These are phyloP conservation scores for Dromas ardeola DNA, from an alignment of 2,113 vertebrate genomes.

Conservation along the genomic window DNA sequence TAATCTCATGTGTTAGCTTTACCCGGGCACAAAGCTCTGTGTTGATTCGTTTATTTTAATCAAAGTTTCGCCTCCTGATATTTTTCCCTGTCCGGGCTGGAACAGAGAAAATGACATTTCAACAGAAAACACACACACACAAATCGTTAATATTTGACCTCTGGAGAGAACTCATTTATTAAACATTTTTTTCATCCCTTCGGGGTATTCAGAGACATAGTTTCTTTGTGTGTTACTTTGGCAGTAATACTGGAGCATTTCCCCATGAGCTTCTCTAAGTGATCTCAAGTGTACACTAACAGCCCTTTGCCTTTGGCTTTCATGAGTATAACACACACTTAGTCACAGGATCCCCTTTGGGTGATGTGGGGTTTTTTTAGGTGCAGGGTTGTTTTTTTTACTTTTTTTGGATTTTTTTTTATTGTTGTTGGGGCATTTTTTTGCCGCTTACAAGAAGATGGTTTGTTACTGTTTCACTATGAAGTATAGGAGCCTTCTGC, in stretches of 20 bases:
- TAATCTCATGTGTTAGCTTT: slow-evolving; percentile 44
- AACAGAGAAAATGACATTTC: slow-evolving; percentile 62
- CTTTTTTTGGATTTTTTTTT: neutral
- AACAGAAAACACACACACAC: slow-evolving; percentile 23
- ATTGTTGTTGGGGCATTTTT: neutral
- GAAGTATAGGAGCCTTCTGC: neutral
- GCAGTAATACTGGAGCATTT: neutral
- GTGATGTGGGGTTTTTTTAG: neutral
- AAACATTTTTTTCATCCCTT: slow-evolving; percentile 23
- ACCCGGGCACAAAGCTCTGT: neutral
- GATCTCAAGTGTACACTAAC: slow-evolving; percentile 61
- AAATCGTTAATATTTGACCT: slow-evolving; percentile 70
- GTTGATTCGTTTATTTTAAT: slow-evolving; percentile 67
- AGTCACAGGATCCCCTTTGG: slow-evolving; percentile 6
- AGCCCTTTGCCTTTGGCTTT: slow-evolving; percentile 48
- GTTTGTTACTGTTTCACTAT: neutral
- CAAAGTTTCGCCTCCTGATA: slow-evolving; percentile 34
- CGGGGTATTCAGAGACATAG: slow-evolving; percentile 1
- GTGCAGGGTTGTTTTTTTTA: neutral
- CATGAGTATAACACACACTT: neutral
- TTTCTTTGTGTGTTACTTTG: slow-evolving; percentile 26
- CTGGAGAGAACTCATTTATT: slow-evolving; percentile 58
- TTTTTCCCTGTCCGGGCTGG: slow-evolving; percentile 42
- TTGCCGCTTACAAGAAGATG: neutral
- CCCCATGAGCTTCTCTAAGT: slow-evolving; percentile 38